These are phyloP conservation scores for Anguilla anguilla DNA, from an alignment of 2,797 vertebrate genomes.

Conservation along the genomic window DNA sequence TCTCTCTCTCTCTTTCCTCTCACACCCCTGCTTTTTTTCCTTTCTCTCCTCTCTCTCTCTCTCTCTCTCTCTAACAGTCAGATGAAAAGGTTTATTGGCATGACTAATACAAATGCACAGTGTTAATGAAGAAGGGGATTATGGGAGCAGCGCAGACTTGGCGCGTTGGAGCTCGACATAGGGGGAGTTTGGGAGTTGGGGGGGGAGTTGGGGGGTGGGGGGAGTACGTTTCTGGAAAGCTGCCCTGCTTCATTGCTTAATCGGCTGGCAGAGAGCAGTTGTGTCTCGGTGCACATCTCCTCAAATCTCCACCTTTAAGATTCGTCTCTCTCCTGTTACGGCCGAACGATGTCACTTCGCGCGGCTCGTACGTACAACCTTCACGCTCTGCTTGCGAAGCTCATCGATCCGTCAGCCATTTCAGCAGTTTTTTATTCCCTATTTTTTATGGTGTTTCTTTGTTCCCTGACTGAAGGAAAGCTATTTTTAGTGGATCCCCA, in stretches of 20 bases:
- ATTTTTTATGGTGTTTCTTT: neutral
- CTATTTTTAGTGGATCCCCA: conserved; percentile 24
- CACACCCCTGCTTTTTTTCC: conserved; percentile 54
- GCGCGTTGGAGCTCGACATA: conserved; percentile 59
- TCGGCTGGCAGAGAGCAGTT: conserved; percentile 65
- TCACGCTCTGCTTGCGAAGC: conserved; percentile 21
- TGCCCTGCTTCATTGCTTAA: conserved; percentile 46
- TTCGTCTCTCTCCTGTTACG: conserved; percentile 18
- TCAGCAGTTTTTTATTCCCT: neutral
- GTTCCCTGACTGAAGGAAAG: neutral
- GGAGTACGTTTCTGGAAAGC: conserved; percentile 66
- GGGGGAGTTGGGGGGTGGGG: conserved; percentile 62
- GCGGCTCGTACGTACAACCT: neutral
- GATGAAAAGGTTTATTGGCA: conserved; percentile 77
- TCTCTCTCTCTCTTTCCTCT: conserved; percentile 37
- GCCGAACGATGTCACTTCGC: neutral
- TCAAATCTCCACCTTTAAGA: conserved; percentile 9
- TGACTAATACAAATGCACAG: conserved; percentile 67
- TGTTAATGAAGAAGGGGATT: conserved; percentile 68
- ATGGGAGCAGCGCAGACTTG: conserved; percentile 73
- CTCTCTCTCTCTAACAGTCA: conserved; percentile 52
- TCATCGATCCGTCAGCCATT: conserved; percentile 21
- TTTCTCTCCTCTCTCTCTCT: conserved; percentile 52
- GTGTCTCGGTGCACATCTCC: conserved; percentile 42
- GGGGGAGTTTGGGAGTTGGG: conserved; percentile 53